Evolutionary conservation across 35 echinoderm and acorn worm species (phyloP).

Genomic region (Lytechinus variegatus): DNA sequence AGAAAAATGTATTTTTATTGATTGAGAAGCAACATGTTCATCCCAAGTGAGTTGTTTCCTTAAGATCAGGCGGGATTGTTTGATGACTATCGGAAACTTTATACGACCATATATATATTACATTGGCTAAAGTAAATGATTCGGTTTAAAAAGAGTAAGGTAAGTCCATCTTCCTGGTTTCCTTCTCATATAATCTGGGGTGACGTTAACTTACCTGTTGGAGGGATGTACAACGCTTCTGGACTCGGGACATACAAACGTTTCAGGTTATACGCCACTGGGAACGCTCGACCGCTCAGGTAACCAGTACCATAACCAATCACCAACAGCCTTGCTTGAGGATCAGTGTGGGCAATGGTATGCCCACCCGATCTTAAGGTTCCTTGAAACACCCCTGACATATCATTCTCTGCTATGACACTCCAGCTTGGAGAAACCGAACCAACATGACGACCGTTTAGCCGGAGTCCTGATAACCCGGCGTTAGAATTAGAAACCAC

Average conservation of each 20-base stretch:
- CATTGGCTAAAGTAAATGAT: too few species aligned
- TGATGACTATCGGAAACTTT: too few species aligned
- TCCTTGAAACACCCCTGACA: background rate
- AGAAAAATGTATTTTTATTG: too few species aligned
- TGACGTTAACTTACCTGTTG: slow-evolving; percentile 6
- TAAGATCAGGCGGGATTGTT: too few species aligned
- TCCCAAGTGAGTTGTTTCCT: too few species aligned
- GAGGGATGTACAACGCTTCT: slow-evolving; percentile 6
- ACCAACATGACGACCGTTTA: background rate
- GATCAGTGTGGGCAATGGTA: background rate
- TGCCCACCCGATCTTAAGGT: background rate
- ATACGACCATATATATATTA: too few species aligned
- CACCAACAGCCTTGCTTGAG: slow-evolving; percentile 28
- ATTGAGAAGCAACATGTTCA: too few species aligned
- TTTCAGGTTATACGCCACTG: slow-evolving; percentile 21
- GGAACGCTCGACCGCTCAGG: slow-evolving; percentile 21
- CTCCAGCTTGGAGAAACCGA: background rate
- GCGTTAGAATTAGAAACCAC: background rate
- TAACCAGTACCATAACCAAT: slow-evolving; percentile 25
- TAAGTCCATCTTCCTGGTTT: background rate
- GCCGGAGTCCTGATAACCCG: background rate
- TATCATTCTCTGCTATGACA: background rate
- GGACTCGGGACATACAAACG: background rate
- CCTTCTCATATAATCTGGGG: background rate
- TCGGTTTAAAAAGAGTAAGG: background rate